Evolutionary conservation across 2,113 vertebrate genomes (phyloP).

Genomic region (Nerophis ophidion): DNA sequence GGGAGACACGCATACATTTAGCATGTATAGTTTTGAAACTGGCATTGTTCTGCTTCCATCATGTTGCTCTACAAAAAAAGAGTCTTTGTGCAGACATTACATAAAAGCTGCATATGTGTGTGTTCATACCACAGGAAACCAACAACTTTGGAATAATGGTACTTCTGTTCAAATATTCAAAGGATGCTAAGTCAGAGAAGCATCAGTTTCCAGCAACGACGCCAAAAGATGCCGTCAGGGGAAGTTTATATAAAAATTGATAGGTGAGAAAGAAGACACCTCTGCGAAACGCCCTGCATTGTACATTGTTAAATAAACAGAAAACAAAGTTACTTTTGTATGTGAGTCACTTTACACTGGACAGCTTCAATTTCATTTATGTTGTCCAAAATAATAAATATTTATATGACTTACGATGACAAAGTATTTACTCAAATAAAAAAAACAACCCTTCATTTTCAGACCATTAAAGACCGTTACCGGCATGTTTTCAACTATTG

Average conservation of each 20-base stretch:
- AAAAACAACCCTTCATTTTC: too few relatives aligned
- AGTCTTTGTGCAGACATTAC: slow-evolving; percentile 16
- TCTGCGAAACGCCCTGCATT: neutral
- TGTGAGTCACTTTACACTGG: too few relatives aligned
- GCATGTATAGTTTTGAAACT: neutral
- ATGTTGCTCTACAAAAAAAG: neutral
- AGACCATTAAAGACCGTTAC: too few relatives aligned
- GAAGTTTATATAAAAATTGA: neutral
- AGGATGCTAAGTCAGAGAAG: neutral
- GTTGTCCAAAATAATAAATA: too few relatives aligned
- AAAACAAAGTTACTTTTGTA: too few relatives aligned
- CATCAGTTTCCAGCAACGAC: slow-evolving; percentile 2
- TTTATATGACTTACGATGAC: too few relatives aligned
- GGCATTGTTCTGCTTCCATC: neutral
- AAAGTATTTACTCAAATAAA: too few relatives aligned
- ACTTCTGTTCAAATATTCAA: neutral
- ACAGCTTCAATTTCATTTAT: too few relatives aligned
- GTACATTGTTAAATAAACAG: slow-evolving; percentile 2
- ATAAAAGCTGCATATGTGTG: neutral
- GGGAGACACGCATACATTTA: slow-evolving; percentile 8
- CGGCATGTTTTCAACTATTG: too few relatives aligned
- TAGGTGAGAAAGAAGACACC: neutral
- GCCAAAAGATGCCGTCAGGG: slow-evolving; percentile 7
- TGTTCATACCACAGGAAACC: slow-evolving; percentile 2
- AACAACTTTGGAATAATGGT: neutral